Conservation (phyloP, 2,888 invertebrate genomes). For the Pantelozetes paolii region DNA sequence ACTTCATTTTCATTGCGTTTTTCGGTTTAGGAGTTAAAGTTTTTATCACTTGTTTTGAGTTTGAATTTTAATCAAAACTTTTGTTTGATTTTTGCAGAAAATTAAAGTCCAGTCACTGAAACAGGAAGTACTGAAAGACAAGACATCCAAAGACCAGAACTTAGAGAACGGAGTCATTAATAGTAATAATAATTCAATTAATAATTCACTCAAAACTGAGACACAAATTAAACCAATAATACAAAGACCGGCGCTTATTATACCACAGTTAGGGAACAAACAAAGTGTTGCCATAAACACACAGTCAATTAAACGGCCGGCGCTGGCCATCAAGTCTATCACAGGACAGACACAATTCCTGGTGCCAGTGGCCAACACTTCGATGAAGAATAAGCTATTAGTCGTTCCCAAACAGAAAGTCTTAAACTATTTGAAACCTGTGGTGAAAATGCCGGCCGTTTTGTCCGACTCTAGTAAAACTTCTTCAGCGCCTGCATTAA, state of each 20-base stretch:
- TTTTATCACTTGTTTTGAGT: too few species aligned
- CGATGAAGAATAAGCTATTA: conserved; percentile 4
- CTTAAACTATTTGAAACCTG: conserved; percentile 21
- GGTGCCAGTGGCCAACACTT: conserved; percentile 20
- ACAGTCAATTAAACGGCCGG: conserved; percentile 14
- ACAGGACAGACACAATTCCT: conserved; percentile 28
- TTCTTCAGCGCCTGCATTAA: background rate
- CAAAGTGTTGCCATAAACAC: background rate
- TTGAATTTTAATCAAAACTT: too few species aligned
- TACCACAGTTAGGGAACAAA: background rate
- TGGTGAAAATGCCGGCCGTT: background rate
- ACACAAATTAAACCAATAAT: conserved; percentile 18
- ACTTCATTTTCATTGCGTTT: too few species aligned
- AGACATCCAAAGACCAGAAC: background rate
- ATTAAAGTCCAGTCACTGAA: background rate
- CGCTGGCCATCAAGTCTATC: conserved; percentile 32
- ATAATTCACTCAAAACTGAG: conserved; percentile 5
- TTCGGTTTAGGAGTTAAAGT: too few species aligned
- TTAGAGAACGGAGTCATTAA: background rate
- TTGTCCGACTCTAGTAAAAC: background rate
- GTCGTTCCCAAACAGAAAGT: conserved; percentile 27
- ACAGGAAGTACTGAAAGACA: background rate
- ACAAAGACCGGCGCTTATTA: conserved; percentile 15
- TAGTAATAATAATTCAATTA: background rate
- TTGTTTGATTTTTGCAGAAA: background rate